Evolutionary conservation across 2,113 vertebrate species (phyloP).

Genomic region (Oxyura jamaicensis): DNA sequence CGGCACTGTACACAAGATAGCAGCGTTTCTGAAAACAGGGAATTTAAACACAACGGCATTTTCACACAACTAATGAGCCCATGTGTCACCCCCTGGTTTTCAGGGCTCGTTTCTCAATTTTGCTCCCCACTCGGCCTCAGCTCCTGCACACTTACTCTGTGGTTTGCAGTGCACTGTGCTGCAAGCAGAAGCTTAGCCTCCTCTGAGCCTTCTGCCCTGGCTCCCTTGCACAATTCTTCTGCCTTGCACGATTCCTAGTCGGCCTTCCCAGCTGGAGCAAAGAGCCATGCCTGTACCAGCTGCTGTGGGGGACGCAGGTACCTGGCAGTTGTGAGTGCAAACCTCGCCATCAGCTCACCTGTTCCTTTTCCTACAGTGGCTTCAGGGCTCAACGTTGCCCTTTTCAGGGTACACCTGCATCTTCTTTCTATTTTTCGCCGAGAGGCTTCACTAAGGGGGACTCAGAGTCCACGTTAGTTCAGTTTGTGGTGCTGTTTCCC

Average conservation of each 20-base stretch:
- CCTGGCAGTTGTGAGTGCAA: not conserved
- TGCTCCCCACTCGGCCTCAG: not conserved
- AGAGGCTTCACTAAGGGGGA: not conserved
- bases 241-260: no score
- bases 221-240: no score
- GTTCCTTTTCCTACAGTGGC: not conserved
- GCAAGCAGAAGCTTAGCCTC: accelerated
- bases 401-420: not conserved
- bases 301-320: not conserved
- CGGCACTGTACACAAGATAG: not conserved
- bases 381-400: accelerated
- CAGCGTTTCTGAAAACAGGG: not conserved
- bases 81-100: not conserved
- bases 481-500: not conserved
- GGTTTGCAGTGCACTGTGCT: accelerated
- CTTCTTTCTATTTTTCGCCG: not conserved
- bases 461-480: not conserved
- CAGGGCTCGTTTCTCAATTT: not conserved
- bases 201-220: not conserved
- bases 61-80: not conserved
- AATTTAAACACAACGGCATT: not conserved
- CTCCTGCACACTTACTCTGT: accelerated
- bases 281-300: not conserved
- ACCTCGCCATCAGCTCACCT: not conserved
- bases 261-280: not conserved